Evolutionary conservation across 2,113 vertebrate genomes (phyloP).

Genomic region (Illadopsis cleaveri): DNA sequence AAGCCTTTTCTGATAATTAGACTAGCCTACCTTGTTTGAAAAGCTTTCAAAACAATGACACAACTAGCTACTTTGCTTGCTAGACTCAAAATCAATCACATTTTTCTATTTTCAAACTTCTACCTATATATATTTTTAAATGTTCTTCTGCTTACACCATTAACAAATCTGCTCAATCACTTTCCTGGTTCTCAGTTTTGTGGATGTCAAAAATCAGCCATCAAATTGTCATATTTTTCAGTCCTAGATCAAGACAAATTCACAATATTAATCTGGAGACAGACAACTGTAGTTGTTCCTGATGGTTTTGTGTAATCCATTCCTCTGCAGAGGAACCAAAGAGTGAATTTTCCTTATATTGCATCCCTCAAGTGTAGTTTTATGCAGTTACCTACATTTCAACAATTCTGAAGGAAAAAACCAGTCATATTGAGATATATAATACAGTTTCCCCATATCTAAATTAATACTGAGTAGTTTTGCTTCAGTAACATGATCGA

Average conservation of each 20-base stretch:
- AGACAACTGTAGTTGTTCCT: background rate
- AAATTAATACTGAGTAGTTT: background rate
- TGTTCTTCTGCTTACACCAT: background rate
- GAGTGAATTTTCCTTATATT: background rate
- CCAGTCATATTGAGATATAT: background rate
- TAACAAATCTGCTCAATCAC: background rate
- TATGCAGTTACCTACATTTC: background rate
- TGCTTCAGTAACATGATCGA: background rate
- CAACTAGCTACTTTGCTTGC: background rate
- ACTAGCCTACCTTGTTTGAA: background rate
- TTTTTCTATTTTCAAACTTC: background rate
- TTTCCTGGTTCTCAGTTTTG: background rate
- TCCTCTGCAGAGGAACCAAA: background rate
- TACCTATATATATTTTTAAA: background rate
- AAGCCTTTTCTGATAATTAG: background rate
- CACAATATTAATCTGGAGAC: background rate
- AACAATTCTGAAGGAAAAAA: background rate
- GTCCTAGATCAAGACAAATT: background rate
- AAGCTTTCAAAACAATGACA: background rate
- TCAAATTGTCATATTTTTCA: background rate
- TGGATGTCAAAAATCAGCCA: background rate
- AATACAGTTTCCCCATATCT: background rate
- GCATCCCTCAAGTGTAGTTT: background rate
- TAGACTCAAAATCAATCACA: background rate
- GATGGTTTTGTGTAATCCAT: background rate